These are phyloP conservation scores for Herminia tarsipennalis DNA, from an alignment of 2,888 invertebrate species.

Conservation along the genomic window DNA sequence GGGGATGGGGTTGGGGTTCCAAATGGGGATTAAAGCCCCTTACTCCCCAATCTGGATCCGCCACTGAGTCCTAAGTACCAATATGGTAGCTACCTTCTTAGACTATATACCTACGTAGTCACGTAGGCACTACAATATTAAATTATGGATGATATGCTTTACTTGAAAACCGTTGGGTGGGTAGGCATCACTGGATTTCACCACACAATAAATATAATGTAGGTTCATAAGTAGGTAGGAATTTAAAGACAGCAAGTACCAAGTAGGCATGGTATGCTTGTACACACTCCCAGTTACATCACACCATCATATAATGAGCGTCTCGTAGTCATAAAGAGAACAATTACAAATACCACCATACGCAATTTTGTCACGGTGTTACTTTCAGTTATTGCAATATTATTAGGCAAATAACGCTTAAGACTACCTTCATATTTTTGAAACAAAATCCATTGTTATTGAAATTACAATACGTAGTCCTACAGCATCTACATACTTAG, in stretches of 20 bases:
- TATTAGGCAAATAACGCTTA: conserved; percentile 35
- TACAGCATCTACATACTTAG: conserved; percentile 12
- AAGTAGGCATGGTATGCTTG: neutral
- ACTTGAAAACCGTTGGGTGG: no score
- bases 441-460: conserved; percentile 36
- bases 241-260: no score
- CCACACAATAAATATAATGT: no score
- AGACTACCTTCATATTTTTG: conserved; percentile 24
- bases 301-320: conserved; percentile 18
- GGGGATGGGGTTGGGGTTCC: no score
- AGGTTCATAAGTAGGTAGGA: no score
- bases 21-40: no score
- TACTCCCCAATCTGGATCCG: no score
- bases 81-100: no score
- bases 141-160: no score
- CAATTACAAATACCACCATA: conserved; percentile 30
- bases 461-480: conserved; percentile 33
- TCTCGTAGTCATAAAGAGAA: conserved; percentile 24
- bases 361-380: conserved; percentile 31
- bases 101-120: no score
- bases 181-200: no score
- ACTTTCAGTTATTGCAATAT: conserved; percentile 34
- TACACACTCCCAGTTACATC: conserved; percentile 16
- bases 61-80: no score
- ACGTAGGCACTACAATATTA: neutral